phyloP scores from a whole-genome alignment of 2,113 vertebrate genomes.

The Vanacampus margaritifer region DNA sequence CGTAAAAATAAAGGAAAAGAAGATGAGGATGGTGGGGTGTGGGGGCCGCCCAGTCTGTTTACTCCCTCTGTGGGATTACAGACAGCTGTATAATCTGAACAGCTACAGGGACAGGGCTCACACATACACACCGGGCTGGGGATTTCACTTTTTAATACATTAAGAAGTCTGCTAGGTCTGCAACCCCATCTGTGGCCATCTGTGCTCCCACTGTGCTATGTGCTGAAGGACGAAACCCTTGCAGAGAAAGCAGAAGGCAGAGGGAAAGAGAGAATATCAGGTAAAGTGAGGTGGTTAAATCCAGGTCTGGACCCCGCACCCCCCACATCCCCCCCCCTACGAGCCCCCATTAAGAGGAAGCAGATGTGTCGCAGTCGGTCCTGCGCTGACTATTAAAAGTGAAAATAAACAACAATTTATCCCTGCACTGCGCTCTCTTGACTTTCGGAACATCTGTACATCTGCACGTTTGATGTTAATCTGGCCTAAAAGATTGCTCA shows the following conservation, averaged over 20 bases:
- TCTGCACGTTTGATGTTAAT: constrained; percentile 59
- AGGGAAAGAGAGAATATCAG: constrained; percentile 7
- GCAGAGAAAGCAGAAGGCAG: constrained; percentile 12
- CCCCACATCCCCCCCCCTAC: background rate
- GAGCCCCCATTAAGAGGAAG: constrained; percentile 13
- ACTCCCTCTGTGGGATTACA: constrained; percentile 70
- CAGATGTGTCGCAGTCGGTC: constrained; percentile 9
- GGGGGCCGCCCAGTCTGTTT: constrained; percentile 46
- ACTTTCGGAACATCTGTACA: constrained; percentile 51
- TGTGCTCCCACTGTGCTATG: constrained; percentile 62
- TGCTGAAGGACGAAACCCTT: constrained; percentile 58
- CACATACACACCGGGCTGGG: constrained; percentile 52
- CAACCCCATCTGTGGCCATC: constrained; percentile 70
- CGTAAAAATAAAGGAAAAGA: constrained; percentile 10
- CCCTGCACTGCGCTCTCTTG: constrained; percentile 23
- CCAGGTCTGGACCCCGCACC: constrained; percentile 1
- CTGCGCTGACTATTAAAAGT: constrained; percentile 18
- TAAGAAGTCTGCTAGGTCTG: constrained; percentile 67
- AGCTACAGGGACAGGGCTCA: constrained; percentile 66
- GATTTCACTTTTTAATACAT: constrained; percentile 76
- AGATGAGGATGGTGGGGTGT: constrained; percentile 14
- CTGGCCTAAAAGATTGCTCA: constrained; percentile 56
- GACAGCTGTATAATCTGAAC: constrained; percentile 80
- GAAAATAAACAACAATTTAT: constrained; percentile 40
- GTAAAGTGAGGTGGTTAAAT: constrained; percentile 26